Conservation (phyloP, 2,888 invertebrate species). For the Habroteleia sp. region DNA sequence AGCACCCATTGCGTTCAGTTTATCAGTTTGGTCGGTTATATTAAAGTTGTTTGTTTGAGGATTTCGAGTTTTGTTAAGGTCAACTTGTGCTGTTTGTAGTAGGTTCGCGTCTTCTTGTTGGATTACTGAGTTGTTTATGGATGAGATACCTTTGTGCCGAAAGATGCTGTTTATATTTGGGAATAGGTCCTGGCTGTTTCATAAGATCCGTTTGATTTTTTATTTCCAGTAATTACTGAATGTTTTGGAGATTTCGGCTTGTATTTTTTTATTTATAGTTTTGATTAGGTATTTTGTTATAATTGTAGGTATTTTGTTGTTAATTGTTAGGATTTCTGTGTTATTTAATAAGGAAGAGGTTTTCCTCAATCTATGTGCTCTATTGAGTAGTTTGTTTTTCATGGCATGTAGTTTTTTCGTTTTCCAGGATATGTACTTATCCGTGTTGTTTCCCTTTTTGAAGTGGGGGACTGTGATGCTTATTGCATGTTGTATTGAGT, state of each 20-base stretch:
- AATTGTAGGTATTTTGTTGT: no score
- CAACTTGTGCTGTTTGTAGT: no score
- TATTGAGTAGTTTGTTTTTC: no score
- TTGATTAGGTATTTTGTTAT: background rate
- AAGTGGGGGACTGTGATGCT: background rate
- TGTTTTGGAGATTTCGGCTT: conserved; percentile 15
- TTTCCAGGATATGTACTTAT: no score
- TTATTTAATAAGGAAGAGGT: background rate
- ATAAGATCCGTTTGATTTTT: conserved; percentile 6
- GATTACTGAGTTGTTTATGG: background rate
- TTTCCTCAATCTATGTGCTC: background rate
- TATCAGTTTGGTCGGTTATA: no score
- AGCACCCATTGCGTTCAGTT: no score
- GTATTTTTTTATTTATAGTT: conserved; percentile 8
- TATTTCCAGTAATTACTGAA: conserved; percentile 29
- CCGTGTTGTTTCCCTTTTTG: background rate
- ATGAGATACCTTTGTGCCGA: background rate
- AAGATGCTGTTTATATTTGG: conserved; percentile 41
- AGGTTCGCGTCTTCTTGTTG: background rate
- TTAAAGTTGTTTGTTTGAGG: no score
- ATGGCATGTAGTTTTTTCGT: no score
- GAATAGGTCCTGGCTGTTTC: conserved; percentile 17
- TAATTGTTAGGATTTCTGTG: background rate
- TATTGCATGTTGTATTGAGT: no score
- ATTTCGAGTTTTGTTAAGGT: no score